phyloP scores from a whole-genome alignment of 2,888 invertebrate genomes.

The Papilio demoleus region DNA sequence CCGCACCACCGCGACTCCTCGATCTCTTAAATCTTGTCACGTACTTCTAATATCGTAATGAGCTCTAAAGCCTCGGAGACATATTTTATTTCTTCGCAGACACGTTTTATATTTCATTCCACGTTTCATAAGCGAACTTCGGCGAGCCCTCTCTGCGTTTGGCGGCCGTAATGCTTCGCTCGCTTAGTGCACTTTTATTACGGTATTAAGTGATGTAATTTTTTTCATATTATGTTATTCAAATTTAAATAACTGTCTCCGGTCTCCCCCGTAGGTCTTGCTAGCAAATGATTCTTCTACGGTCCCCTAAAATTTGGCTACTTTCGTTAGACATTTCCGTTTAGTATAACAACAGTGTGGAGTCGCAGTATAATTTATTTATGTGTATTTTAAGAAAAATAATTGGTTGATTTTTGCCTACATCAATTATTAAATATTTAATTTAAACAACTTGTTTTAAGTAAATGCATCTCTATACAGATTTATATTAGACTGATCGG shows the following conservation, averaged over 20 bases:
- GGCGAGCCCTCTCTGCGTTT: constrained; percentile 78
- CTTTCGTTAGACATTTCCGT: constrained; percentile 76
- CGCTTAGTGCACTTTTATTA: constrained; percentile 85
- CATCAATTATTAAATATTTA: background rate
- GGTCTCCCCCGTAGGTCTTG: constrained; percentile 78
- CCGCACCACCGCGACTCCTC: constrained; percentile 52
- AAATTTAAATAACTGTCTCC: constrained; percentile 85
- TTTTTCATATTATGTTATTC: constrained; percentile 85
- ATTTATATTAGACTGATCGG: no score
- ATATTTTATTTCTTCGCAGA: constrained; percentile 79
- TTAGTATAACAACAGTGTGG: constrained; percentile 54
- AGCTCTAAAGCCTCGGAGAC: constrained; percentile 74
- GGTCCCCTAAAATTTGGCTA: constrained; percentile 75
- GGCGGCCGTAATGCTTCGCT: constrained; percentile 79
- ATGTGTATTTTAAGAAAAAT: constrained; percentile 3
- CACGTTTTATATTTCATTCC: constrained; percentile 82
- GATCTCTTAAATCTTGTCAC: constrained; percentile 78
- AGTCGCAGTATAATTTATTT: constrained; percentile 10
- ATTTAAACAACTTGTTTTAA: background rate
- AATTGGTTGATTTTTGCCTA: background rate
- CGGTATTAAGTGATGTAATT: constrained; percentile 85
- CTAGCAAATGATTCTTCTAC: constrained; percentile 76
- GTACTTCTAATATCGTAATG: constrained; percentile 80
- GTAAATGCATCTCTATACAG: no score
- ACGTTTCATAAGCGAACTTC: constrained; percentile 82